These are phyloP conservation scores for Etheostoma spectabile DNA, from an alignment of 2,113 vertebrate species.

Conservation along the genomic window DNA sequence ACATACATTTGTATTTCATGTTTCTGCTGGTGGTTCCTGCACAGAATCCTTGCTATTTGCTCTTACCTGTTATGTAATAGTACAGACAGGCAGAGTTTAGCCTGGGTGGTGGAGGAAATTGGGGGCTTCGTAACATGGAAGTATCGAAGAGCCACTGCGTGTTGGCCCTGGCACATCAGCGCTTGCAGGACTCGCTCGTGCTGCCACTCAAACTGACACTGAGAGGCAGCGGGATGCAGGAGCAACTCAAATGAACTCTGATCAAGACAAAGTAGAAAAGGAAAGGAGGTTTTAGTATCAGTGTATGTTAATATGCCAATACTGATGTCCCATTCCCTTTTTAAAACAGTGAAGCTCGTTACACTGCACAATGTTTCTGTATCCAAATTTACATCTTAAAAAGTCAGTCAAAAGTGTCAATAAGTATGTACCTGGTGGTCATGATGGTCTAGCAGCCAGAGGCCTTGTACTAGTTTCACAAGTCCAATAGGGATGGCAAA, in stretches of 20 bases:
- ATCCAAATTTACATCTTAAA: neutral
- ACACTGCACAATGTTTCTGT: neutral
- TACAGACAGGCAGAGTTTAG: conserved; percentile 91
- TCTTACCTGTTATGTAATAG: conserved; percentile 92
- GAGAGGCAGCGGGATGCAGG: conserved; percentile 90
- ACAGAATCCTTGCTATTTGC: neutral
- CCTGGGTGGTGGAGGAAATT: conserved; percentile 82
- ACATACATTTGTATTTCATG: neutral
- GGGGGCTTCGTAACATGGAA: conserved; percentile 89
- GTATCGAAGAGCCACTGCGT: conserved; percentile 89
- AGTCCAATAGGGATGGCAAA: conserved; percentile 93
- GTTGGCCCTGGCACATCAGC: conserved; percentile 93
- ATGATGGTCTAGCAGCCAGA: conserved; percentile 95
- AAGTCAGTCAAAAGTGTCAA: neutral
- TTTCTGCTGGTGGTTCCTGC: neutral
- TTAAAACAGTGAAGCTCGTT: neutral
- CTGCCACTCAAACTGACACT: conserved; percentile 89
- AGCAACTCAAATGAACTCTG: conserved; percentile 93
- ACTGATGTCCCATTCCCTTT: neutral
- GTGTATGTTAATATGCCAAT: neutral
- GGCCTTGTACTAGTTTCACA: conserved; percentile 92
- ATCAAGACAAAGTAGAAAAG: conserved; percentile 6
- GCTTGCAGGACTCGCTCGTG: conserved; percentile 90
- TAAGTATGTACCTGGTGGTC: conserved; percentile 88
- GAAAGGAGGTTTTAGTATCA: neutral